Percentiles rank a stretch among this genome's conserved stretches.
Conservation (phyloP, 1,140 invertebrate species). For the Uloborus diversus region DNA sequence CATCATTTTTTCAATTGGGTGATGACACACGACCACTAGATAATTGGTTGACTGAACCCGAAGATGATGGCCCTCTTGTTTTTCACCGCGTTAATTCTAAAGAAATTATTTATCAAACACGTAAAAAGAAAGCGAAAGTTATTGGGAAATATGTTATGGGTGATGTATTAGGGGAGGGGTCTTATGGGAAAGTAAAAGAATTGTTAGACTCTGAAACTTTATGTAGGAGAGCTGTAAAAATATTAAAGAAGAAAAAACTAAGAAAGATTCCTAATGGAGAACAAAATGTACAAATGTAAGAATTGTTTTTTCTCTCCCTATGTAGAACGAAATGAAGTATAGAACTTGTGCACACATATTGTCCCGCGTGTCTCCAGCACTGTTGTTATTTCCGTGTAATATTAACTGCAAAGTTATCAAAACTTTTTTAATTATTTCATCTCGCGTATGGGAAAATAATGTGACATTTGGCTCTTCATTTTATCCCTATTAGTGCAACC, state of each 20-base stretch:
- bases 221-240: constrained; percentile 89
- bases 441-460: no score
- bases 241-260: constrained; percentile 91
- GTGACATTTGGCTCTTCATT: no score
- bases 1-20: constrained; percentile 54
- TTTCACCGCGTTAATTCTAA: constrained; percentile 93
- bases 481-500: no score
- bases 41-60: constrained; percentile 61
- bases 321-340: no score
- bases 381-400: no score
- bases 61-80: constrained; percentile 76
- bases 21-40: constrained; percentile 42
- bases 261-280: constrained; percentile 96
- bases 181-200: constrained; percentile 96
- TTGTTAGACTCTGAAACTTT: constrained; percentile 92
- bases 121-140: constrained; percentile 91
- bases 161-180: constrained; percentile 94
- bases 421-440: no score
- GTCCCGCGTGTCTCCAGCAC: no score
- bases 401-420: no score
- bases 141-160: constrained; percentile 98
- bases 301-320: neutral
- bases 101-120: constrained; percentile 92
- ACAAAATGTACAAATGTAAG: constrained; percentile 90
- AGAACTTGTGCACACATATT: no score